Base-by-base conservation (phyloP, 2,797 vertebrate genomes). In the Luscinia megarhynchos region DNA sequence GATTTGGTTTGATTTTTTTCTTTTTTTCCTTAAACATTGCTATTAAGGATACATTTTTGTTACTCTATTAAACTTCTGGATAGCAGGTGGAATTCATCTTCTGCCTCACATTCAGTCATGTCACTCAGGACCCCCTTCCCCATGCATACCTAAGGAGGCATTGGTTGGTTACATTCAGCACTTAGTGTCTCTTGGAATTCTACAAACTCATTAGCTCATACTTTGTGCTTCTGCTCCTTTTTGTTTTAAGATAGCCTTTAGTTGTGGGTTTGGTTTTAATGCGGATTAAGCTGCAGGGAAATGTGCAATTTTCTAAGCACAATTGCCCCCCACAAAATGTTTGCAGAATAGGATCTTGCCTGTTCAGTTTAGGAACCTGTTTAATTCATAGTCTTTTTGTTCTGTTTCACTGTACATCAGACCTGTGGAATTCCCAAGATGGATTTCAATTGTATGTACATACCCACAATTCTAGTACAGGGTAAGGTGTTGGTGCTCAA, bases 141-240 rank as follows among this genome's bases (percentile, higher is more conserved):
- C 2, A 2, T 17, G 24, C 0, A 0, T 62, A 50, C 6, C 19
- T 17, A 38, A 62, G 22, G n/a, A 77, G 27, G 19, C 30, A 15
- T 10, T 40, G 38, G 4, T 51, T 41, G 20, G 4, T 63, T 67
- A 34, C 14, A 22, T 64, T 80, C 23, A 78, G 29, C 8, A 12
- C 26, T 61, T 70, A 14, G 4, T 30, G 22, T 38, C 43, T 46
- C 32, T 66, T 48, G 40, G 23, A 73, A 46, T 30, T 87, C 13
- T 43, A 3, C 51, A 61, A 54, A 50, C 23, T 63, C 50, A 24
- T 46, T 68, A 75, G 46, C 6, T 46, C 76, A n/a, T 58, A 30
- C 24, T 36, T 83, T 3, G 1, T 61, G 12, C 51, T 82, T 77
- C 43, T 36, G 12, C 64, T 81, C 19, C 7, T 43, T 66, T 76